These are phyloP conservation scores for Sciaenops ocellatus DNA, from an alignment of 2,797 vertebrate genomes.

Conservation along the genomic window DNA sequence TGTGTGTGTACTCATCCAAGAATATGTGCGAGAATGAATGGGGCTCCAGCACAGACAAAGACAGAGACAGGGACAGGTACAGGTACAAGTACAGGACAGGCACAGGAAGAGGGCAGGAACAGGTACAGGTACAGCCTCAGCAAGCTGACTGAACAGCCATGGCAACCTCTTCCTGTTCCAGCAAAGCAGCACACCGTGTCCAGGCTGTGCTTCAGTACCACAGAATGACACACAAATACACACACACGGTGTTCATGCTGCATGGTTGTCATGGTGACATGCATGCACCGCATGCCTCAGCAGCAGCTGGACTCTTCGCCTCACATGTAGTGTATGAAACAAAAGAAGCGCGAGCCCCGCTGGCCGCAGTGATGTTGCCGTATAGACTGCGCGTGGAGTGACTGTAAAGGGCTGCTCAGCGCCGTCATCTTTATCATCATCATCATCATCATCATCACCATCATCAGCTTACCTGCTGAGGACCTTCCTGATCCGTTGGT, in stretches of 20 bases:
- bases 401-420: slow-evolving; percentile 33
- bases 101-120: no score
- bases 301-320: not conserved
- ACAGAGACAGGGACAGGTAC: not conserved
- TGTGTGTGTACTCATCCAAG: not conserved
- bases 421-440: not conserved
- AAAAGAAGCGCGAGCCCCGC: not conserved
- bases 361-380: not conserved
- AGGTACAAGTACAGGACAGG: no score
- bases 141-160: not conserved
- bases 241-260: not conserved
- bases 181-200: slow-evolving; percentile 5
- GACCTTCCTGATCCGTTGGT: slow-evolving; percentile 90
- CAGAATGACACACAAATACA: not conserved
- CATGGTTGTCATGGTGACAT: slow-evolving; percentile 26
- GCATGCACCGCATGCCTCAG: slow-evolving; percentile 39
- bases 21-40: not conserved
- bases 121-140: slow-evolving; percentile 4
- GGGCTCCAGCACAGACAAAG: not conserved
- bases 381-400: slow-evolving; percentile 48
- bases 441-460: not conserved
- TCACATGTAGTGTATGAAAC: slow-evolving; percentile 33
- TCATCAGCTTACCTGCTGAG: slow-evolving; percentile 89
- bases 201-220: slow-evolving; percentile 3
- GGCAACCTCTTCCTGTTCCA: slow-evolving; percentile 6